Evolutionary conservation across 2,113 vertebrate species (phyloP).

Genomic region (Amazona guildingii): DNA sequence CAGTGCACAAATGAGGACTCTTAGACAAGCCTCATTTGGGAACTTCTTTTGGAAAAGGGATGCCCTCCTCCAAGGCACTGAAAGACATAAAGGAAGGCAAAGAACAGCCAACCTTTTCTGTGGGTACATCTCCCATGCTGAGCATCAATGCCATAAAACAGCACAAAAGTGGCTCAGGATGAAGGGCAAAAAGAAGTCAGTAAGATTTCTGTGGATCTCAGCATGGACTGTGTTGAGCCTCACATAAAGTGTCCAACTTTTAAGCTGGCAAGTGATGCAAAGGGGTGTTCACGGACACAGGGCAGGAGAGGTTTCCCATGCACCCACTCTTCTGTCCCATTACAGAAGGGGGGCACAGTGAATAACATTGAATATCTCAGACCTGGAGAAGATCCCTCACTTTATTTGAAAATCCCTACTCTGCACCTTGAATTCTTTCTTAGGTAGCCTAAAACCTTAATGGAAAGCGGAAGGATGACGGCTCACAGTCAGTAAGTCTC

Average conservation of each 20-base stretch:
- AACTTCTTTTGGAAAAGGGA: not conserved
- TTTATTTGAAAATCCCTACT: not conserved
- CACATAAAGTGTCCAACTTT: not conserved
- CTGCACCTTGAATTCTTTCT: not conserved
- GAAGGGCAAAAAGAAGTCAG: not conserved
- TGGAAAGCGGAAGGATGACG: not conserved
- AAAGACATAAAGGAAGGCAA: not conserved
- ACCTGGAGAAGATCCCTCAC: not conserved
- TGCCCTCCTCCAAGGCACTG: fast-evolving
- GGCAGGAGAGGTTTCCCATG: not conserved
- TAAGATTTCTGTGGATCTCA: not conserved
- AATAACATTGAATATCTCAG: not conserved
- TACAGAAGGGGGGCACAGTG: not conserved
- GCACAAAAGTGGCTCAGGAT: not conserved
- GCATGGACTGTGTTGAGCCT: not conserved
- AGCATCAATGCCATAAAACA: not conserved
- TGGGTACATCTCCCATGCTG: not conserved
- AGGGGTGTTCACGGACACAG: not conserved
- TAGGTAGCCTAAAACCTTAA: not conserved
- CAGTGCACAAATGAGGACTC: not conserved
- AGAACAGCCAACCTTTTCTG: not conserved
- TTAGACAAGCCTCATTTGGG: not conserved
- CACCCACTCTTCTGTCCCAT: not conserved
- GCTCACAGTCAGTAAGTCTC: not conserved
- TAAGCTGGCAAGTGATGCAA: not conserved